Conservation (phyloP, 2,113 vertebrate genomes). For the Monopterus albus region DNA sequence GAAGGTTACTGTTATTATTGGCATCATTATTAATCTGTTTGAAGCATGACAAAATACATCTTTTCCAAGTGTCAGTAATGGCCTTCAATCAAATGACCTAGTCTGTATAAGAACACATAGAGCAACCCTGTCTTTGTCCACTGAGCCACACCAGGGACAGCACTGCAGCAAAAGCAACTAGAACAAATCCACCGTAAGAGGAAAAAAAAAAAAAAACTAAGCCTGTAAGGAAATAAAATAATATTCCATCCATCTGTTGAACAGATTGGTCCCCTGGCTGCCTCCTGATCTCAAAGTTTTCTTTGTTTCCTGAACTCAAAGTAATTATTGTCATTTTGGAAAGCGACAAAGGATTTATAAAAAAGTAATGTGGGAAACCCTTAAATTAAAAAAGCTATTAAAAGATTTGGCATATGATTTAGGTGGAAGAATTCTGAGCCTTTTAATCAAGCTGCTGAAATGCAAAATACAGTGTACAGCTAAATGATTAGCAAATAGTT, state of each 20-base stretch:
- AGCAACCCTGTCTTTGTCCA: conserved; percentile 28
- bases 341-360: conserved; percentile 19
- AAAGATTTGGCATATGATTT: background rate
- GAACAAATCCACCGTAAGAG: conserved; percentile 31
- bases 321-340: conserved; percentile 23
- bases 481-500: background rate
- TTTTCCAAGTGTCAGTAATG: conserved; percentile 11
- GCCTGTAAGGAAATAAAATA: conserved; percentile 28
- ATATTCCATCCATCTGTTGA: conserved; percentile 20
- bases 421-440: background rate
- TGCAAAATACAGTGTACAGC: background rate
- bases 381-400: background rate
- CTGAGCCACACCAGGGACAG: conserved; percentile 35
- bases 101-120: conserved; percentile 8
- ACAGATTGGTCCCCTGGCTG: conserved; percentile 20
- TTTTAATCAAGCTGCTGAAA: conserved; percentile 11
- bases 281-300: conserved; percentile 28
- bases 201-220: conserved; percentile 7
- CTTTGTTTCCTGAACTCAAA: conserved; percentile 30
- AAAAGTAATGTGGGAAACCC: conserved; percentile 17
- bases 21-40: conserved; percentile 45
- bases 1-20: no score
- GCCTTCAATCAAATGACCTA: conserved; percentile 37
- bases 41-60: conserved; percentile 10
- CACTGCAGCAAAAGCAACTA: conserved; percentile 43